These are phyloP conservation scores for Calcarius lapponicus DNA, from an alignment of 2,797 vertebrate species.

Conservation along the genomic window DNA sequence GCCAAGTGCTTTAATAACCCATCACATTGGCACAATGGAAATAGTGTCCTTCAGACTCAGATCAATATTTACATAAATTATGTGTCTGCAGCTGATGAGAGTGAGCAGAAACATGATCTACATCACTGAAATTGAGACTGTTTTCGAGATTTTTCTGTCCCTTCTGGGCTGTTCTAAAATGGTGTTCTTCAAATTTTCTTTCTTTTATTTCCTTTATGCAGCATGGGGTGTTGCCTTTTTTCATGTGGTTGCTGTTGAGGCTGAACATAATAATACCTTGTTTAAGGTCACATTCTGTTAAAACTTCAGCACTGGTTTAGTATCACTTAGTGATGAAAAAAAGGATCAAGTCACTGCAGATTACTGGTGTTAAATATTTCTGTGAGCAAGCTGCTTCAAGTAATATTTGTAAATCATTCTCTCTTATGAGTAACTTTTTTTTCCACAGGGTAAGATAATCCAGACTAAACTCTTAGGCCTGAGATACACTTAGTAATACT, in stretches of 20 bases:
- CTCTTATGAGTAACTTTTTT: background rate
- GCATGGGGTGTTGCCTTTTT: background rate
- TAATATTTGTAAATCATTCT: background rate
- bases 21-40: constrained; percentile 14
- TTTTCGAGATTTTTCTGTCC: background rate
- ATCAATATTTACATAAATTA: constrained; percentile 59
- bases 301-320: background rate
- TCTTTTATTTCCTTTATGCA: background rate
- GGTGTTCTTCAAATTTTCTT: background rate
- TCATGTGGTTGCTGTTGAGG: background rate
- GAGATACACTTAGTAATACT: background rate
- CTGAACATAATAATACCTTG: background rate
- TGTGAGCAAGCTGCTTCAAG: background rate
- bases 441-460: background rate
- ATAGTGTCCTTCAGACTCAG: constrained; percentile 40
- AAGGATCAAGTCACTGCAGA: background rate
- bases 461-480: background rate
- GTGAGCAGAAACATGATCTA: background rate
- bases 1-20: constrained; percentile 40
- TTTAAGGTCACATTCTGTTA: background rate
- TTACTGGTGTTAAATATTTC: background rate
- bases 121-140: background rate
- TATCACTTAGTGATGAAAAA: background rate
- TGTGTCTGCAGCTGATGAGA: constrained; percentile 35
- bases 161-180: background rate